Evolutionary conservation across 2,797 vertebrate genomes (phyloP), one percentile per base, ranked within the genome.

Genomic region (Sebastiscus tertius): DNA sequence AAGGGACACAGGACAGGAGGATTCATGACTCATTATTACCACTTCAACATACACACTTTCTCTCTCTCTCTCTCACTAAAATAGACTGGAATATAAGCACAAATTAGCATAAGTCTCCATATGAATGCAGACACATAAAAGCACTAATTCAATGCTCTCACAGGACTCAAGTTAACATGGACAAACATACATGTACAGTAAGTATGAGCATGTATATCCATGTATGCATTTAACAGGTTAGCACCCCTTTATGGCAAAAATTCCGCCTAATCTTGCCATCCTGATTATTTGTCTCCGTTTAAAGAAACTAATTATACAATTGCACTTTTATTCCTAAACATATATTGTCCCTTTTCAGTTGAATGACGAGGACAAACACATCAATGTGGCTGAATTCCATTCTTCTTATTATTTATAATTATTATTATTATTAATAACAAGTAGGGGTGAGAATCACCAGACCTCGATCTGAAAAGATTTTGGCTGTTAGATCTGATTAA

Each of bases 1-100:
- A 34, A 33, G 77, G 67, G 74, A 86, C 26, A 24, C 55, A 33
- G 64, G 39, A 60, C 56, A 33, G 69, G 81, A 77, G 75, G 75
- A 66, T 27, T 65, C 39, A n/a, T 20, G 2, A 75, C 62, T 74
- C 71, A 81, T 75, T 65, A 75, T 59, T 77, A 73, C 54, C n/a
- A 69, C 55, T n/a, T 42, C 6, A 70, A 74, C 26, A 77, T 5
- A 36, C 68, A 27, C 56, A 34, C 34, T 27, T 18, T 54, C 65
- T 34, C 33, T 16, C 33, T 12, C 31, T 55, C 31, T 55, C 22
- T 18, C 16, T 46, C 42, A 46, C 42, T 67, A 36, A 69, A 76
- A 72, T 3, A 26, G 6, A 72, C 8, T 3, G 12, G 7, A 29
- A 52, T n/a, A 20, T 24, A 12, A 1, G 2, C 34, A 27, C 36